Conservation (phyloP, 2,797 vertebrate species). For the Amblyopsis hoosieri region DNA sequence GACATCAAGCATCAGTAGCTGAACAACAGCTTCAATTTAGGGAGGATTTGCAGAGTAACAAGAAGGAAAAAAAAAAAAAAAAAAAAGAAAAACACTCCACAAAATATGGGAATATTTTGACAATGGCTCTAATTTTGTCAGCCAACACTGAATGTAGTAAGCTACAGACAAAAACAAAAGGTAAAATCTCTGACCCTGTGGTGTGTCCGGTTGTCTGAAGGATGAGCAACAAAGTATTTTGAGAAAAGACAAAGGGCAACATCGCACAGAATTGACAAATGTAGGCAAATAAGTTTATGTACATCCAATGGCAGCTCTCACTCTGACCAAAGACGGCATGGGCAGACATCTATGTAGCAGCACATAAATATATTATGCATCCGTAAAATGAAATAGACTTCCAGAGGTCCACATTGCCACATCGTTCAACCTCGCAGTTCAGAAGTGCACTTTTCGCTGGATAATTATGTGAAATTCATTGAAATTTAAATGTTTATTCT, state of each 20-base stretch:
- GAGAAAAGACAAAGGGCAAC: conserved; percentile 35
- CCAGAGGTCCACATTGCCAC: conserved; percentile 55
- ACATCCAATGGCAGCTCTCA: conserved; percentile 57
- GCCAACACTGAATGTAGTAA: no score
- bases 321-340: conserved; percentile 24
- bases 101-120: no score
- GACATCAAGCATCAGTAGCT: no score
- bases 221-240: background rate
- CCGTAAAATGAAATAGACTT: conserved; percentile 23
- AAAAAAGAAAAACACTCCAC: no score
- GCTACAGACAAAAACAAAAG: no score
- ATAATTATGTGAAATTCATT: conserved; percentile 35
- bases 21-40: background rate
- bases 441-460: conserved; percentile 71
- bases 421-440: conserved; percentile 52
- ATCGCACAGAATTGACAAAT: conserved; percentile 66
- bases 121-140: no score
- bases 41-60: conserved; percentile 4
- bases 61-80: background rate
- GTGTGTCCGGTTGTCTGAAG: background rate
- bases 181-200: background rate
- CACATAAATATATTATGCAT: conserved; percentile 58
- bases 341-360: conserved; percentile 64
- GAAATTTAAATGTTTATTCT: background rate
- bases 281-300: conserved; percentile 54